phyloP scores from a whole-genome alignment of 1,140 invertebrate species.

The Aradophagus sp. region DNA sequence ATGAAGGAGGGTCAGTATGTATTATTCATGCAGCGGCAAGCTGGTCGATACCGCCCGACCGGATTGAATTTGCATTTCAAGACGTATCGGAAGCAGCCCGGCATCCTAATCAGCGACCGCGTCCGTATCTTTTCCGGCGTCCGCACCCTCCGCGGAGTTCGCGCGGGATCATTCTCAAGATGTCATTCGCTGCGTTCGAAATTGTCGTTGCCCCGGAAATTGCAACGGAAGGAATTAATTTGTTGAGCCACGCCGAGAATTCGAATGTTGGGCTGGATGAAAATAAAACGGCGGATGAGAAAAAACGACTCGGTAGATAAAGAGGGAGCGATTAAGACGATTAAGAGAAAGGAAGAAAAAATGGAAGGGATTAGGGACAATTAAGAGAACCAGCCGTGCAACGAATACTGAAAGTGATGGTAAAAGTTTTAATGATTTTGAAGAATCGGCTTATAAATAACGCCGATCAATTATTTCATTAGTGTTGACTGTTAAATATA shows the following conservation, averaged over 20 bases:
- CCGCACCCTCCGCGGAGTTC: conserved; percentile 4
- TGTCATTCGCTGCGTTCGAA: conserved; percentile 47
- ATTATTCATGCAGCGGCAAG: conserved; percentile 64
- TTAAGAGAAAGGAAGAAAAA: no score
- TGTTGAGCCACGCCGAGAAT: conserved; percentile 52
- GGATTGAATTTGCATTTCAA: conserved; percentile 67
- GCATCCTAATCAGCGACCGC: conserved; percentile 57
- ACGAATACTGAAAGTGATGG: no score
- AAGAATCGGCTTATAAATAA: no score
- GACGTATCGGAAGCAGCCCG: conserved; percentile 60
- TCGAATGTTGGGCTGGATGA: conserved; percentile 29
- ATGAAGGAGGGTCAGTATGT: conserved; percentile 59
- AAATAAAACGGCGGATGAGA: conserved; percentile 12
- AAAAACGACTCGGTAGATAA: not conserved
- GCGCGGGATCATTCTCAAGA: conserved; percentile 50
- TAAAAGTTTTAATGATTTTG: no score
- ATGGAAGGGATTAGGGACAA: no score
- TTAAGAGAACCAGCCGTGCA: no score
- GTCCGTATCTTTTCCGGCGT: conserved; percentile 51
- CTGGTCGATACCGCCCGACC: conserved; percentile 62
- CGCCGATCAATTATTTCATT: no score
- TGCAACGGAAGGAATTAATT: conserved; percentile 57
- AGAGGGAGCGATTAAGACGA: no score
- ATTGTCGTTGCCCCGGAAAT: conserved; percentile 51
- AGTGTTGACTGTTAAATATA: no score